Conservation (phyloP, 2,797 vertebrate species). For the Menidia menidia region DNA sequence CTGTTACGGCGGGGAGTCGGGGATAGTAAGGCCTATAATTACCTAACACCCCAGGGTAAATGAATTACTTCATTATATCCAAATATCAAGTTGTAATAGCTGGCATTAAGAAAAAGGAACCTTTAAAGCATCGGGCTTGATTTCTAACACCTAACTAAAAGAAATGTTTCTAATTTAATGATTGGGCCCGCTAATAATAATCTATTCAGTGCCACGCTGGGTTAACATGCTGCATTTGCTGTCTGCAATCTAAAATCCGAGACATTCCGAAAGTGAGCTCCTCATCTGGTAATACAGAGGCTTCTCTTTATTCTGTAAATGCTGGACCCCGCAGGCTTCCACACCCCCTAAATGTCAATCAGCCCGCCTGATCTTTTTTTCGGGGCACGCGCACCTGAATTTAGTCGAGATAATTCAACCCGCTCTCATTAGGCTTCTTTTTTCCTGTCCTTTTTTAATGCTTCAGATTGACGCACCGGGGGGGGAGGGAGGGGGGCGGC, state of each 20-base stretch:
- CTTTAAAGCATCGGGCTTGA: slow-evolving; percentile 24
- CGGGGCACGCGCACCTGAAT: slow-evolving; percentile 5
- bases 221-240: neutral
- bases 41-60: slow-evolving; percentile 56
- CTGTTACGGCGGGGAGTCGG: slow-evolving; percentile 43
- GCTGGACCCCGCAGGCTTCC: neutral
- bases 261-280: neutral
- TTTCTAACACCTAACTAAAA: slow-evolving; percentile 17
- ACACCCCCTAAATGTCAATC: slow-evolving; percentile 3
- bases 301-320: neutral
- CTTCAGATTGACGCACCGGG: slow-evolving; percentile 2
- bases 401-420: slow-evolving; percentile 15
- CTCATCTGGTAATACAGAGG: neutral
- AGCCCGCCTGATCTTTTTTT: slow-evolving; percentile 16
- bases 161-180: neutral
- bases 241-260: neutral
- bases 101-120: slow-evolving; percentile 24
- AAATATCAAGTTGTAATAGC: slow-evolving; percentile 54
- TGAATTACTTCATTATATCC: slow-evolving; percentile 54
- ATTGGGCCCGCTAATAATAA: neutral
- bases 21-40: slow-evolving; percentile 55
- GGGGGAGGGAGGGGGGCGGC: slow-evolving; percentile 22
- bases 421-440: slow-evolving; percentile 15
- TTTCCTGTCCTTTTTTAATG: neutral
- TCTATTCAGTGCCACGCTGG: neutral